Evolutionary conservation across 2,797 vertebrate genomes (phyloP).

Genomic region (Notolepis coatsorum): DNA sequence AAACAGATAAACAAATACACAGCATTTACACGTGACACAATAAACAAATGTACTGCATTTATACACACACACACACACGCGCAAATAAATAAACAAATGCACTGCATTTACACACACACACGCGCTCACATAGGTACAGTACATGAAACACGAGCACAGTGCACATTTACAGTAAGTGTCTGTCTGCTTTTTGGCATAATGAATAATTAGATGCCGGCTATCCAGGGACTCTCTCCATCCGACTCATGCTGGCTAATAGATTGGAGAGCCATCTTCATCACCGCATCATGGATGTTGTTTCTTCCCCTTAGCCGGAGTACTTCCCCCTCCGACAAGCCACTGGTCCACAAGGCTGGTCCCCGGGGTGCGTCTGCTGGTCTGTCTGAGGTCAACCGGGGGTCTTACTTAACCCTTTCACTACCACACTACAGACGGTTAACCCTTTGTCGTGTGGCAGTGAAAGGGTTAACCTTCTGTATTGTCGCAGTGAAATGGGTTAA

Average conservation of each 20-base stretch:
- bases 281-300: not conserved
- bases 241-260: conserved; percentile 47
- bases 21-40: no score
- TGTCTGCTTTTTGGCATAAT: conserved; percentile 19
- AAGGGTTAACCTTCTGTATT: no score
- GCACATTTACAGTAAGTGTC: conserved; percentile 1
- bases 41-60: not conserved
- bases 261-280: conserved; percentile 38
- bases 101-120: not conserved
- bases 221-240: conserved; percentile 42
- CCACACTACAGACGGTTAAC: no score
- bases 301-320: not conserved
- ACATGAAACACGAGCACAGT: not conserved
- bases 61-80: not conserved
- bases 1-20: no score
- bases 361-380: no score
- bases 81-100: no score
- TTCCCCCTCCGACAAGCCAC: no score
- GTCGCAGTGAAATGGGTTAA: no score
- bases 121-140: not conserved
- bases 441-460: no score
- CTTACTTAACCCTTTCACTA: no score
- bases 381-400: no score
- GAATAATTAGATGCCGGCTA: conserved; percentile 39
- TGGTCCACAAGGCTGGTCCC: no score